A percentile compares a stretch with the other conserved stretches of the same genome.
phyloP scores from a whole-genome alignment of 2,888 invertebrate genomes.

The Gastracanthus pulcherrimus region DNA sequence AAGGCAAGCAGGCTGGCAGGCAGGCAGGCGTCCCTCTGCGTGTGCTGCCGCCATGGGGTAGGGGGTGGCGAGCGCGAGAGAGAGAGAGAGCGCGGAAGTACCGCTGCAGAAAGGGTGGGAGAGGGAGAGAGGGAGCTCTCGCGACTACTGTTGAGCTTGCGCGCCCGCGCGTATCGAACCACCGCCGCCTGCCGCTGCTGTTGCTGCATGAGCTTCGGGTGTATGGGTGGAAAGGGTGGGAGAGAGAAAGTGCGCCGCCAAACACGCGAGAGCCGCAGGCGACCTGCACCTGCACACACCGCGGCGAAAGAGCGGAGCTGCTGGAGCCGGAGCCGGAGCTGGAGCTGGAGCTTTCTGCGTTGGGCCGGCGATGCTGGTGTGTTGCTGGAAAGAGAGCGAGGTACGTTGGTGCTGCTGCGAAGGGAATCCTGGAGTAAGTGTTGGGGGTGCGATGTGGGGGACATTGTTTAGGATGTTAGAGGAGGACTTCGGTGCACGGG shows the following conservation, averaged over 20 bases:
- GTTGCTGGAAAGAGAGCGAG: too few relatives aligned
- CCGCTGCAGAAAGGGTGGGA: not conserved
- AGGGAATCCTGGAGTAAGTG: too few relatives aligned
- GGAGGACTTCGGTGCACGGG: too few relatives aligned
- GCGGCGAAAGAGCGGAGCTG: too few relatives aligned
- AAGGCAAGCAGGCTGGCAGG: not conserved
- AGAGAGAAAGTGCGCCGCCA: slow-evolving; percentile 1
- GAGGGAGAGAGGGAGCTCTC: slow-evolving; percentile 56
- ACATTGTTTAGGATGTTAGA: too few relatives aligned
- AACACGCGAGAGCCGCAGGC: slow-evolving; percentile 36
- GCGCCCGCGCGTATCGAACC: slow-evolving; percentile 73
- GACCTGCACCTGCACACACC: slow-evolving; percentile 30
- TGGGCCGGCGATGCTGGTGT: too few relatives aligned
- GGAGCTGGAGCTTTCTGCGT: not conserved
- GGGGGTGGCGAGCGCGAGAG: slow-evolving; percentile 29
- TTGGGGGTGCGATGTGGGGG: too few relatives aligned
- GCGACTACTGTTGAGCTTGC: slow-evolving; percentile 59
- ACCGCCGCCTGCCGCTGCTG: slow-evolving; percentile 43
- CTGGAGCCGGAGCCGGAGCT: not conserved
- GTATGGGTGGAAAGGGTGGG: not conserved
- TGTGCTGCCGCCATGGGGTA: slow-evolving; percentile 25
- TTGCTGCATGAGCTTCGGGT: not conserved
- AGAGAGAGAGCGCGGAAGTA: not conserved
- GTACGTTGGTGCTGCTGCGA: too few relatives aligned
- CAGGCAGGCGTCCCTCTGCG: not conserved